Evolutionary conservation across 2,113 vertebrate genomes (phyloP).

Genomic region (Eulacestoma nigropectus): DNA sequence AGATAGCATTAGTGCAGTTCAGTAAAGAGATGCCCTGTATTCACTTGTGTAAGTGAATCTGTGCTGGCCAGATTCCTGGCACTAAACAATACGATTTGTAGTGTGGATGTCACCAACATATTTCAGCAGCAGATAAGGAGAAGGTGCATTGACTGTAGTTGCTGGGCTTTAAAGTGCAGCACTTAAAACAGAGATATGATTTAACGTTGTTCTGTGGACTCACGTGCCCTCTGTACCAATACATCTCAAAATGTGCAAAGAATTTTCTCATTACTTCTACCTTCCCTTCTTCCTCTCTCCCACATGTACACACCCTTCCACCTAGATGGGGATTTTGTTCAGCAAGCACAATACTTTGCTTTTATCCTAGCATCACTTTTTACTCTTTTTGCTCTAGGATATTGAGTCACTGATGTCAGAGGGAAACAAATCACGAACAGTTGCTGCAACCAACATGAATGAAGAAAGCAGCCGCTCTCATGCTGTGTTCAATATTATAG

Average conservation of each 20-base stretch:
- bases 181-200: not conserved
- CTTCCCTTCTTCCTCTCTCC: not conserved
- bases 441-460: constrained; percentile 96
- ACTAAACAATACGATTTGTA: not conserved
- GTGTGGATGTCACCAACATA: not conserved
- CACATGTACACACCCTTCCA: not conserved
- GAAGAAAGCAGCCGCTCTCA: constrained; percentile 91
- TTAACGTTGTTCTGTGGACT: not conserved
- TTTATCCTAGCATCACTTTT: constrained; percentile 6
- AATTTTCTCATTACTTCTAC: not conserved
- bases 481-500: constrained; percentile 85
- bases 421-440: constrained; percentile 92
- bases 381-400: constrained; percentile 69
- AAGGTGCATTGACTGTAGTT: not conserved
- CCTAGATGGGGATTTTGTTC: not conserved
- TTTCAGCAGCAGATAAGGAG: not conserved
- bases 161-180: not conserved
- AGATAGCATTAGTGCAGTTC: not conserved
- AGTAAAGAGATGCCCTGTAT: not conserved
- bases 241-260: not conserved
- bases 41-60: not conserved
- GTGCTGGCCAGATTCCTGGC: not conserved
- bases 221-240: not conserved
- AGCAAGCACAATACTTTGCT: not conserved
- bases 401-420: constrained; percentile 89